Percentiles rank a stretch among this genome's conserved stretches.
Conservation (phyloP, 1,140 invertebrate genomes). For the Trachymyrmex cornetzi region DNA sequence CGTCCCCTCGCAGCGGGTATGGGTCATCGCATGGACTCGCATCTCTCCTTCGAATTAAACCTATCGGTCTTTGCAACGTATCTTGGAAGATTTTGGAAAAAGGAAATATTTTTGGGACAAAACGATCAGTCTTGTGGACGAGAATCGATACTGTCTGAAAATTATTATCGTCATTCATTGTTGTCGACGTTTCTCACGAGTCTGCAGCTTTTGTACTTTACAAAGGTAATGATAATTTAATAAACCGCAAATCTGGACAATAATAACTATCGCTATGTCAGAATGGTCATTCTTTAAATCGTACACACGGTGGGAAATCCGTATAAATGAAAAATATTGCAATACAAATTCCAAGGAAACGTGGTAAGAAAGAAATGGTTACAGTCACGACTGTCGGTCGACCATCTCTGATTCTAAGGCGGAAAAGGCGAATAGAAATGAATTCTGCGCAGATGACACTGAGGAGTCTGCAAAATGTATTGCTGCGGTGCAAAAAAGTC, state of each 20-base stretch:
- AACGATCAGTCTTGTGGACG: background rate
- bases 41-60: constrained; percentile 23
- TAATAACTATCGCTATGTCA: background rate
- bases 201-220: constrained; percentile 3
- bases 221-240: constrained; percentile 21
- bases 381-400: constrained; percentile 60
- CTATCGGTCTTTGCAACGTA: background rate
- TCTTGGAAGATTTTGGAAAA: background rate
- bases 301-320: background rate
- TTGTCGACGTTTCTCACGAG: background rate
- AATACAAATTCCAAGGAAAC: constrained; percentile 61
- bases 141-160: background rate
- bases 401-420: constrained; percentile 55
- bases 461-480: constrained; percentile 75
- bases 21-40: constrained; percentile 61
- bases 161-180: constrained; percentile 12
- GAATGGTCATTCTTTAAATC: background rate
- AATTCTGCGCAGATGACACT: constrained; percentile 80
- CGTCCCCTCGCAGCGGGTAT: constrained; percentile 71
- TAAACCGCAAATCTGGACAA: background rate
- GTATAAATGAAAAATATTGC: background rate
- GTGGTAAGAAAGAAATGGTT: constrained; percentile 54
- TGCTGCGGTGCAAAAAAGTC: constrained; percentile 75
- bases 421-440: constrained; percentile 68
- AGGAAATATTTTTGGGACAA: constrained; percentile 1